These are phyloP conservation scores for Siniperca scherzeri DNA, from an alignment of 2,797 vertebrate species.

Conservation along the genomic window DNA sequence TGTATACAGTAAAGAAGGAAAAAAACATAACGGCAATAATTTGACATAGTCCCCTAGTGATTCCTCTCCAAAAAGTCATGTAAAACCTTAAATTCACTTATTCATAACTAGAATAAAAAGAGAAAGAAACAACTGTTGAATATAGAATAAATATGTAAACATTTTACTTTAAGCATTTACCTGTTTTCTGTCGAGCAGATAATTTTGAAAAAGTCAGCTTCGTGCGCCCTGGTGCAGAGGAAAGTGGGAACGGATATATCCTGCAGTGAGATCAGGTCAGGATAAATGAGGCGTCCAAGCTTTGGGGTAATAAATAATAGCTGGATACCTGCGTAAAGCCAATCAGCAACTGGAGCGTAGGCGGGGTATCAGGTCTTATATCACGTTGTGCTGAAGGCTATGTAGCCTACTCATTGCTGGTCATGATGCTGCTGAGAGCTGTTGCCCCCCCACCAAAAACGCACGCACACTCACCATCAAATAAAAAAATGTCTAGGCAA, in stretches of 20 bases:
- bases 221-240: constrained; percentile 52
- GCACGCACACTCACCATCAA: constrained; percentile 15
- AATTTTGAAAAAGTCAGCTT: constrained; percentile 40
- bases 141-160: neutral
- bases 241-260: constrained; percentile 49
- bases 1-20: neutral
- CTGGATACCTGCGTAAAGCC: constrained; percentile 82
- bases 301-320: constrained; percentile 81
- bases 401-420: constrained; percentile 68
- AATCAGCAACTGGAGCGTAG: constrained; percentile 86
- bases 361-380: constrained; percentile 76
- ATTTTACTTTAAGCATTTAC: constrained; percentile 52
- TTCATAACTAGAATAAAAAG: neutral
- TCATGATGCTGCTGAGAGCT: constrained; percentile 51
- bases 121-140: neutral
- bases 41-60: neutral
- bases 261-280: constrained; percentile 59
- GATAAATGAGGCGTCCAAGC: constrained; percentile 66
- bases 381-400: constrained; percentile 63
- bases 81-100: neutral
- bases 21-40: neutral
- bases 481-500: constrained; percentile 5
- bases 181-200: constrained; percentile 64
- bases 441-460: constrained; percentile 23
- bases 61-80: constrained; percentile 5